Base-by-base conservation (phyloP, 1,140 invertebrate species). In the Drosophila tristis region DNA sequence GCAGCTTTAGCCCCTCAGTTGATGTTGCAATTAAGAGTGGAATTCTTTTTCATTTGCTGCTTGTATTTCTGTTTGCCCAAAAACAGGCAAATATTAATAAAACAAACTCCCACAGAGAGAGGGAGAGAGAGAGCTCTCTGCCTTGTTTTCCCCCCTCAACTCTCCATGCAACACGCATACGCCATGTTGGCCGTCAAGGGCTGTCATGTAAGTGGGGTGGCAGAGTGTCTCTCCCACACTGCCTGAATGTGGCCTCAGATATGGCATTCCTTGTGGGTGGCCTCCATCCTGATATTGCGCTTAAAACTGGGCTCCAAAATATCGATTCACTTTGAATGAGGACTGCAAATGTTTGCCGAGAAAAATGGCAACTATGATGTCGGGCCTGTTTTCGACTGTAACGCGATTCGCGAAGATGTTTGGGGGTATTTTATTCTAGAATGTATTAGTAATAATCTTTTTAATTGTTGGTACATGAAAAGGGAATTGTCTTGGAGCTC, bases 171-270 rank as follows among this genome's bases (percentile, higher is more conserved):
- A 62, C 66, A 82, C 84, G 84, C 82, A 89, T 89, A 82, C 84
- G 82, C 84, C 84, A 87, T 82, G 82, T 87, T 64, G 79, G 65
- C 70, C 65, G 79, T 87, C 84, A 87, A 59, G 72, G 65, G 73
- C 74, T 82, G 82, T 78, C 79, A 78, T 82, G 82, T 78, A 78
- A 78, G 82, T 80, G 78, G 74, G 74, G 81, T 74, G 63, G 61
- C 71, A 65, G 31, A 55, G 47, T 50, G 55, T 51, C 50, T 23
- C 23, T 31, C 44, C n/a, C 42, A 61, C 20, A 13, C 9, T 44
- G 29, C 2, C 31, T 47, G 26, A 47, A 26, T 31, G 9, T 43
- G 44, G 51, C 44, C 51, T 15, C 31, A 47, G 25, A 67, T n/a
- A 20, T 31, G 44, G 11, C 45, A 8, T 31, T 39, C 0, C 44